These are phyloP conservation scores for Glomeris maerens DNA, from an alignment of 1,140 invertebrate genomes.

Conservation along the genomic window DNA sequence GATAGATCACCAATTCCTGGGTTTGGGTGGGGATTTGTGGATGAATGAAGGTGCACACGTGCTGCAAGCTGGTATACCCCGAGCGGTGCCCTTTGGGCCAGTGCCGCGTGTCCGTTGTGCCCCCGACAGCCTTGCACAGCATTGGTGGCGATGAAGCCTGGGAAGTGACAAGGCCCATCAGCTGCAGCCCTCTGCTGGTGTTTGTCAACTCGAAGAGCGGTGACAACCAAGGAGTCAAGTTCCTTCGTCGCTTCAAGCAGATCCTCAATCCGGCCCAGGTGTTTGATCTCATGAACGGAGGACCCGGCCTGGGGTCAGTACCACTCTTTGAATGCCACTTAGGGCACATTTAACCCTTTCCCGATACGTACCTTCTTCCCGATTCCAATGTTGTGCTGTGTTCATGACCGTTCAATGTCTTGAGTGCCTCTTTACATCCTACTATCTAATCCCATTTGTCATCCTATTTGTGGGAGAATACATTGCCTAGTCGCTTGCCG, in stretches of 20 bases:
- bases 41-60: constrained; percentile 74
- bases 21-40: constrained; percentile 96
- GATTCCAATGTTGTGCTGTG: constrained; percentile 2
- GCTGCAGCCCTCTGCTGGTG: constrained; percentile 75
- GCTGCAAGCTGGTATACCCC: constrained; percentile 54
- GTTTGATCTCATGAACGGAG: constrained; percentile 78
- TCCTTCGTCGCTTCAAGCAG: constrained; percentile 87
- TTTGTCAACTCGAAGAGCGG: constrained; percentile 96
- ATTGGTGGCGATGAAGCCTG: constrained; percentile 75
- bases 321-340: constrained; percentile 12
- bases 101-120: constrained; percentile 76
- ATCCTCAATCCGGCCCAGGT: constrained; percentile 93
- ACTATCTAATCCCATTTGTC: too few species aligned
- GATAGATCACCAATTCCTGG: constrained; percentile 85
- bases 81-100: constrained; percentile 67
- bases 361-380: neutral
- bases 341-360: neutral
- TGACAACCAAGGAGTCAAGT: constrained; percentile 94
- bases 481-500: too few species aligned
- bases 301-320: constrained; percentile 66
- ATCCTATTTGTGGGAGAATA: too few species aligned
- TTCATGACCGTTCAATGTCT: constrained; percentile 6
- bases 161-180: constrained; percentile 64
- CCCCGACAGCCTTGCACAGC: constrained; percentile 78
- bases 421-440: too few species aligned